Percentiles rank a stretch among this genome's conserved stretches.
phyloP scores from a whole-genome alignment of 2,888 invertebrate species.

The Matsumyia berberina region DNA sequence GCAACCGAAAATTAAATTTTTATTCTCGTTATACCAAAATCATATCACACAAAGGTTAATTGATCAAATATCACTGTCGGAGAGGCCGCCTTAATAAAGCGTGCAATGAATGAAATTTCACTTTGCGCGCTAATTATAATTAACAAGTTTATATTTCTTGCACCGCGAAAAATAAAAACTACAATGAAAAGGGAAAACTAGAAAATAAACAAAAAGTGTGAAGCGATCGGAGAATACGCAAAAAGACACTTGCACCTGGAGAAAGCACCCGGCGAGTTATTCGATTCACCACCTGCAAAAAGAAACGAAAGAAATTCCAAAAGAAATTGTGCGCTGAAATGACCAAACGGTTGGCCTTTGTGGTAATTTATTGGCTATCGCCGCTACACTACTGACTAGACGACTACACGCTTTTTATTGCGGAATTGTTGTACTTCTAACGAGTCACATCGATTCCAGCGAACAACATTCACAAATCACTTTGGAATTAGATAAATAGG shows the following conservation, averaged over 20 bases:
- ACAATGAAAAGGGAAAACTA: constrained; percentile 67
- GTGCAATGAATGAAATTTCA: constrained; percentile 39
- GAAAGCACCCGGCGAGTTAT: constrained; percentile 55
- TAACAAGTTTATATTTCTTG: constrained; percentile 17
- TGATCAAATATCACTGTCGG: constrained; percentile 20
- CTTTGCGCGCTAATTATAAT: constrained; percentile 34
- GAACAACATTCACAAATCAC: constrained; percentile 12
- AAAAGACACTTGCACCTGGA: constrained; percentile 43
- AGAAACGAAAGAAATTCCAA: constrained; percentile 24
- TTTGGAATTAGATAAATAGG: constrained; percentile 20
- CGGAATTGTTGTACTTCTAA: constrained; percentile 4
- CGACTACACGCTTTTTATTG: constrained; percentile 25
- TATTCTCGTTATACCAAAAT: no score
- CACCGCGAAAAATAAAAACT: constrained; percentile 18
- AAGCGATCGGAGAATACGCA: constrained; percentile 47
- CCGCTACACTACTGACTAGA: no score
- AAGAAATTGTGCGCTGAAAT: constrained; percentile 37
- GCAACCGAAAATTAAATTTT: not conserved
- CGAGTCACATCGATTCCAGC: constrained; percentile 3
- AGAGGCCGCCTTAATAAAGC: not conserved
- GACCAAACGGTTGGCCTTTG: constrained; percentile 26
- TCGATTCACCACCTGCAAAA: constrained; percentile 33
- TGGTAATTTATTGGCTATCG: constrained; percentile 51
- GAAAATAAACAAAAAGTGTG: constrained; percentile 37
- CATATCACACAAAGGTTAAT: not conserved